phyloP scores from a whole-genome alignment of 2,888 invertebrate genomes.

The Tridacna crocea region DNA sequence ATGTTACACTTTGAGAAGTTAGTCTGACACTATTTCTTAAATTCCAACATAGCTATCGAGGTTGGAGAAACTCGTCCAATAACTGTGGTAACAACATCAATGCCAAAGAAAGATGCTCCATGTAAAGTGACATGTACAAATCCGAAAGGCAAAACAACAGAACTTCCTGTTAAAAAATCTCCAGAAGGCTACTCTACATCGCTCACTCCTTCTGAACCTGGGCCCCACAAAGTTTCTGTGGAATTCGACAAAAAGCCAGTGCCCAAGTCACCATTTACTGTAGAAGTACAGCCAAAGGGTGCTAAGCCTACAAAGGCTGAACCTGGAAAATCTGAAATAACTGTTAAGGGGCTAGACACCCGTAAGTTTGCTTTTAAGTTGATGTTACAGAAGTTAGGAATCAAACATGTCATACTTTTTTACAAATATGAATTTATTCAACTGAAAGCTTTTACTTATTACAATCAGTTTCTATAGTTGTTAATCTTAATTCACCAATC shows the following conservation, averaged over 20 bases:
- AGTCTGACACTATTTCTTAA: too few species aligned
- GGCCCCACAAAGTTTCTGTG: slow-evolving; percentile 83
- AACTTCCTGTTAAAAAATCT: slow-evolving; percentile 92
- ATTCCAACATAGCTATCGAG: slow-evolving; percentile 49
- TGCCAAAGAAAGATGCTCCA: slow-evolving; percentile 68
- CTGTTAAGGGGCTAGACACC: slow-evolving; percentile 59
- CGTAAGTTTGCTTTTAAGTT: slow-evolving; percentile 53
- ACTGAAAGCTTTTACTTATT: background rate
- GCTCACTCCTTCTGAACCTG: slow-evolving; percentile 82
- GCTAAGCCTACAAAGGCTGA: slow-evolving; percentile 18
- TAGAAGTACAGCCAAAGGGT: slow-evolving; percentile 67
- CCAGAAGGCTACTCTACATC: slow-evolving; percentile 87
- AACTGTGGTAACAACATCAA: slow-evolving; percentile 57
- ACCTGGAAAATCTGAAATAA: slow-evolving; percentile 41
- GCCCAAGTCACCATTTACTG: slow-evolving; percentile 82
- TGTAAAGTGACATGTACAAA: slow-evolving; percentile 72
- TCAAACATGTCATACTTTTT: too few species aligned
- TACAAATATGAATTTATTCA: too few species aligned
- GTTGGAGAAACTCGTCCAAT: slow-evolving; percentile 60
- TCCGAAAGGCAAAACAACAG: slow-evolving; percentile 86
- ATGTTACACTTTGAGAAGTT: too few species aligned
- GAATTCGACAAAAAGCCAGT: slow-evolving; percentile 81
- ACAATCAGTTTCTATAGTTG: background rate
- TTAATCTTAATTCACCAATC: background rate
- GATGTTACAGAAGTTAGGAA: too few species aligned